A percentile compares a stretch with the other conserved stretches of the same genome.
Conservation (phyloP, 2,797 vertebrate genomes). For the Lutjanus campechanus region DNA sequence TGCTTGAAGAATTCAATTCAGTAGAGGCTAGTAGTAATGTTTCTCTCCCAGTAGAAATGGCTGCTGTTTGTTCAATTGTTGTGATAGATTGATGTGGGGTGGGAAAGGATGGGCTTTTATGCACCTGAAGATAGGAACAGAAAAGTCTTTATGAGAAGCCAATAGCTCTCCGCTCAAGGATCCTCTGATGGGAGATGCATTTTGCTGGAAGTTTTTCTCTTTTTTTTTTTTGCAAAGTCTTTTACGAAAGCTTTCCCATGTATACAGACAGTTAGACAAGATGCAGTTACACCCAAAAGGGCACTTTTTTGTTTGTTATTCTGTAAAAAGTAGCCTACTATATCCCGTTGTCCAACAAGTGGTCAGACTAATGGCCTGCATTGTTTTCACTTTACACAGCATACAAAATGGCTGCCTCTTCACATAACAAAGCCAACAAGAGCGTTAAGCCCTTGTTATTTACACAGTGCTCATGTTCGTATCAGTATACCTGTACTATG, state of each 20-base stretch:
- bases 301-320: constrained; percentile 57
- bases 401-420: constrained; percentile 10
- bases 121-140: constrained; percentile 76
- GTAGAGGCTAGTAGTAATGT: constrained; percentile 77
- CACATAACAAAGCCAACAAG: constrained; percentile 20
- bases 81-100: constrained; percentile 79
- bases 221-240: constrained; percentile 32
- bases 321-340: constrained; percentile 13
- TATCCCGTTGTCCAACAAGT: constrained; percentile 51
- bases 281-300: constrained; percentile 59
- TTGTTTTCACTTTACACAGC: constrained; percentile 63
- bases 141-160: constrained; percentile 78
- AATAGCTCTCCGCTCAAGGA: constrained; percentile 67
- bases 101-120: constrained; percentile 77
- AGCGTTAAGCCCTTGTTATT: not conserved
- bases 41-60: constrained; percentile 76
- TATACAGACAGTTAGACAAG: constrained; percentile 55
- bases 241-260: constrained; percentile 58
- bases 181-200: constrained; percentile 67
- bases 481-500: not conserved
- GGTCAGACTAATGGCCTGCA: constrained; percentile 44
- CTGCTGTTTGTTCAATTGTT: constrained; percentile 83
- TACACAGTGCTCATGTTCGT: not conserved
- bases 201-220: constrained; percentile 55
- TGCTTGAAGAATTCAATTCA: constrained; percentile 71